These are phyloP conservation scores for Andricus curvator DNA, from an alignment of 2,888 invertebrate species.

Conservation along the genomic window DNA sequence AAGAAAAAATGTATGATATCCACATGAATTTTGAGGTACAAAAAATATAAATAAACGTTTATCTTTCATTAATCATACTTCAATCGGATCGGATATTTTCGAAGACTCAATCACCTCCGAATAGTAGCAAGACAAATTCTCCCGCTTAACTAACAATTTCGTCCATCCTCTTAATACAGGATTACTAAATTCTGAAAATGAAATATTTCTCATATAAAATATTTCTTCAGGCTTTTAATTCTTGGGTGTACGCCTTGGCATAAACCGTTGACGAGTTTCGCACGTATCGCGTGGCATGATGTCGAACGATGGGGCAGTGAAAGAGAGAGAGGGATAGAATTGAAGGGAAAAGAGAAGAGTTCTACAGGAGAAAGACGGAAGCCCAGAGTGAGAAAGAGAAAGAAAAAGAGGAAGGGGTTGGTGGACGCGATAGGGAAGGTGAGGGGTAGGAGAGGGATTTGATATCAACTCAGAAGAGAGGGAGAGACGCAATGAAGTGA, in stretches of 20 bases:
- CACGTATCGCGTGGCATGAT: constrained; percentile 61
- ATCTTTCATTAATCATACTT: too few species aligned
- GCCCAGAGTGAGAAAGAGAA: constrained; percentile 49
- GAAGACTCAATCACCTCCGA: too few species aligned
- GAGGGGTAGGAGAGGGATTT: constrained; percentile 47
- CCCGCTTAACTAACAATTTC: not conserved
- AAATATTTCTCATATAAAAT: not conserved
- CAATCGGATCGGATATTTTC: too few species aligned
- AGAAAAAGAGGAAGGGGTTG: constrained; percentile 59
- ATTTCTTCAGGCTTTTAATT: not conserved
- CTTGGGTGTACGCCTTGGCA: constrained; percentile 8
- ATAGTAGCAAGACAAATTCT: too few species aligned
- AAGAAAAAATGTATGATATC: too few species aligned
- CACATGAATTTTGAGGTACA: too few species aligned
- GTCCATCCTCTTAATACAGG: too few species aligned
- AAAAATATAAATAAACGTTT: too few species aligned
- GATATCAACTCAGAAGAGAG: constrained; percentile 50
- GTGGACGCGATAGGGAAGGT: constrained; percentile 52
- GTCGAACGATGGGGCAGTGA: constrained; percentile 54
- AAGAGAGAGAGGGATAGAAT: constrained; percentile 34
- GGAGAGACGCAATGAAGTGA: constrained; percentile 42
- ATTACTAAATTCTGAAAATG: not conserved
- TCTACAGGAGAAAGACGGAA: constrained; percentile 7
- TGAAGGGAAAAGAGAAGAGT: constrained; percentile 43
- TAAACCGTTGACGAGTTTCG: constrained; percentile 61